Evolutionary conservation across 2,888 invertebrate genomes (phyloP), one percentile per base, ranked within the genome.

Genomic region (Nipponacmea schrenckii): DNA sequence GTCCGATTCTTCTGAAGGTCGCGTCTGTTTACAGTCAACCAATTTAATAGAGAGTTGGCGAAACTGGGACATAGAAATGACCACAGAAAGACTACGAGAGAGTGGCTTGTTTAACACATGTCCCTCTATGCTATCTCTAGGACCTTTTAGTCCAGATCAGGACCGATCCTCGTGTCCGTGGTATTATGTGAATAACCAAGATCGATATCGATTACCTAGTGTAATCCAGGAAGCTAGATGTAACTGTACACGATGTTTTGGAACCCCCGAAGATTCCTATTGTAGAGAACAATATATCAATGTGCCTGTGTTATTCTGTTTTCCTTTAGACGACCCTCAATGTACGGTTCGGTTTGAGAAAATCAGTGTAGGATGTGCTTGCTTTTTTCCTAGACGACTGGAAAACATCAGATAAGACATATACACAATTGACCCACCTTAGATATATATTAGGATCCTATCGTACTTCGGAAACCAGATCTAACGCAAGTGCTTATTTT

Each of bases 181-280:
- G 12, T 56, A 24, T 24, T 56, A 56, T 7, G 56, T 56, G 14
- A 24, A 56, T 56, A 56, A 56, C n/a, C 12, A 10, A 14, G 56
- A 56, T 10, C 10, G 20, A 14, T 5, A 56, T 20, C 56, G 56
- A 10, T 24, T 56, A 56, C 56, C 56, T 10, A 10, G 56, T 24
- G 56, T 56, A 0, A 56, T 56, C 5, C 56, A 56, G 56, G 56
- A 56, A 3, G 56, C 56, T 0, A 56, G 24, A 14, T 56, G 56
- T 56, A 56, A 56, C 14, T 56, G 56, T 56, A 56, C 56, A 24
- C 20, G 24, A 56, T 56, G 56, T 56, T 56, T 56, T 56, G 56
- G 56, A 20, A 24, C 24, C 20, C 4, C 20, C 2, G 56, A 20
- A 12, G 56, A 56, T 56, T 56, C 56, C 2, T 56, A 56, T 24